A percentile compares a stretch with the other conserved stretches of the same genome.
These are phyloP conservation scores for Pasiphila rectangulata DNA, from an alignment of 2,888 invertebrate species.

Conservation along the genomic window DNA sequence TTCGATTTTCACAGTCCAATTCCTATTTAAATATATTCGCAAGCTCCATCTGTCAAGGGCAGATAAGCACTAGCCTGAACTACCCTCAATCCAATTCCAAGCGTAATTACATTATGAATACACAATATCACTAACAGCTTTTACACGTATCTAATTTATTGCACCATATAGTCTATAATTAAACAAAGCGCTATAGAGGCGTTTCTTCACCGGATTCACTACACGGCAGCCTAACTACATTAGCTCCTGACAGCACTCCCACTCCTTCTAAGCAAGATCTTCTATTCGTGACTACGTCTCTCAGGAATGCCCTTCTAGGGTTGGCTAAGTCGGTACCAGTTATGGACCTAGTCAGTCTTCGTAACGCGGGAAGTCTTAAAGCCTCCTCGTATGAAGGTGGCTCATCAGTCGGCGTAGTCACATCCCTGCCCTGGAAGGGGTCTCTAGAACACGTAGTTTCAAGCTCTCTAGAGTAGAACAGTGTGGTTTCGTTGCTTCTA, in stretches of 20 bases:
- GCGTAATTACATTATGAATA: conserved; percentile 45
- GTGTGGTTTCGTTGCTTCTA: conserved; percentile 52
- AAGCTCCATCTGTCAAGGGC: conserved; percentile 37
- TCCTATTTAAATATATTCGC: conserved; percentile 24
- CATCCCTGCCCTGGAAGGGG: conserved; percentile 81
- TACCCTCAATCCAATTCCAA: conserved; percentile 43
- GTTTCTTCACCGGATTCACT: conserved; percentile 70
- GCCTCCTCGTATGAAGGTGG: conserved; percentile 85
- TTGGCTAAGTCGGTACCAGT: conserved; percentile 80
- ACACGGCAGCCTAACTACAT: conserved; percentile 66
- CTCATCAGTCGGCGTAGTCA: conserved; percentile 79
- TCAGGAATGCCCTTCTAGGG: conserved; percentile 72
- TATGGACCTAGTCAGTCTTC: conserved; percentile 80
- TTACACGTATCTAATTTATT: conserved; percentile 49
- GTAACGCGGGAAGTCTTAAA: conserved; percentile 80
- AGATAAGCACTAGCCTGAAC: conserved; percentile 43
- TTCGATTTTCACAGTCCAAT: conserved; percentile 4
- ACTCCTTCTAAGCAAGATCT: conserved; percentile 74
- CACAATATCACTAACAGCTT: conserved; percentile 40
- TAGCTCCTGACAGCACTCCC: conserved; percentile 67
- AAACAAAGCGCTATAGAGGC: conserved; percentile 64
- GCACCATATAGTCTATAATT: conserved; percentile 65
- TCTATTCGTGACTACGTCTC: conserved; percentile 72
- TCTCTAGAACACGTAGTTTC: conserved; percentile 80
- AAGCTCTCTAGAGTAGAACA: conserved; percentile 68